phyloP scores from a whole-genome alignment of 2,113 vertebrate species.

The Echinops telfairi region DNA sequence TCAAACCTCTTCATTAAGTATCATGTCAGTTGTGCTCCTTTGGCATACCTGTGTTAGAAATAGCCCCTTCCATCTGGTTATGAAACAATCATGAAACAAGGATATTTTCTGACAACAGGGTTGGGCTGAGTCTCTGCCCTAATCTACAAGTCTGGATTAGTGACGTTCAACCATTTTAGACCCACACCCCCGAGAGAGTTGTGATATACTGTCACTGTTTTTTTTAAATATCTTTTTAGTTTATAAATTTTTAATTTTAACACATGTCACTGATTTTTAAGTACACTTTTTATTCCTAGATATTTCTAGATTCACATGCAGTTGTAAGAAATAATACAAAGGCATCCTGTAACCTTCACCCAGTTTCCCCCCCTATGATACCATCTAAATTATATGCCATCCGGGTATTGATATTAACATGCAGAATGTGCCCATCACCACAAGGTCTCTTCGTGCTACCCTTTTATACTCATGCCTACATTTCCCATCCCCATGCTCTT shows the following conservation, averaged over 20 bases:
- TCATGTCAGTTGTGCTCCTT: not conserved
- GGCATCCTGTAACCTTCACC: not conserved
- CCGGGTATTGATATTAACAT: not conserved
- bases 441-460: not conserved
- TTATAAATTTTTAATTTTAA: too few species aligned
- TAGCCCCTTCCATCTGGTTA: not conserved
- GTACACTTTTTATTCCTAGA: not conserved
- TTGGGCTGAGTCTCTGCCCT: not conserved
- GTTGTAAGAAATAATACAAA: not conserved
- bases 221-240: too few species aligned
- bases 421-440: not conserved
- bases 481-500: not conserved
- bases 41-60: constrained; percentile 50
- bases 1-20: not conserved
- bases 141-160: not conserved
- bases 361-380: not conserved
- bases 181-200: not conserved
- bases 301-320: not conserved
- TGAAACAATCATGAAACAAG: constrained; percentile 5
- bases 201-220: not conserved
- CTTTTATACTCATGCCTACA: not conserved
- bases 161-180: constrained; percentile 20
- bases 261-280: not conserved
- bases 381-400: not conserved
- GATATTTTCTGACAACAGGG: not conserved